Evolutionary conservation across 2,113 vertebrate species (phyloP).

Genomic region (Sterna hirundo): DNA sequence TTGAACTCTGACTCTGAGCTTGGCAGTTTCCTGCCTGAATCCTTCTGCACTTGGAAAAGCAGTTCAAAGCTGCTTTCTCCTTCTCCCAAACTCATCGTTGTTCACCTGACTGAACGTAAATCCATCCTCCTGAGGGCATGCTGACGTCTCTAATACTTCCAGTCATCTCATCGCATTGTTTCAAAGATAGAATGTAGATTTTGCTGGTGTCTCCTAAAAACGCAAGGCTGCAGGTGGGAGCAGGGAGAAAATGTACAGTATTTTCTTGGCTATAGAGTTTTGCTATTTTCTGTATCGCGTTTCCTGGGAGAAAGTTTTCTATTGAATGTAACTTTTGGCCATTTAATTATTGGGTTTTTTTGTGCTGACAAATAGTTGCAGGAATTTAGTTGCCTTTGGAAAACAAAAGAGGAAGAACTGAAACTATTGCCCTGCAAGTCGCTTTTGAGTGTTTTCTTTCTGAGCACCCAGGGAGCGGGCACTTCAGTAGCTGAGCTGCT

Average conservation of each 20-base stretch:
- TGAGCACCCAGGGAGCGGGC: neutral
- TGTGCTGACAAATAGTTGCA: neutral
- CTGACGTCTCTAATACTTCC: neutral
- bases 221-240: neutral
- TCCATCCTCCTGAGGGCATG: neutral
- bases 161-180: neutral
- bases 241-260: neutral
- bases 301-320: slow-evolving; percentile 28
- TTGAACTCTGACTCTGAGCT: slow-evolving; percentile 82
- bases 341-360: neutral
- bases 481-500: neutral
- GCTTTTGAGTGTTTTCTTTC: neutral
- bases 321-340: neutral
- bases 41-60: neutral
- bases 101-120: neutral
- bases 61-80: neutral
- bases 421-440: neutral
- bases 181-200: neutral
- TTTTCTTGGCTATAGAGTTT: slow-evolving; percentile 38
- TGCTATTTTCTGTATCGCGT: slow-evolving; percentile 3
- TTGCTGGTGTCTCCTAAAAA: slow-evolving; percentile 8
- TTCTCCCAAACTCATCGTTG: neutral
- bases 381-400: neutral
- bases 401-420: neutral
- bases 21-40: slow-evolving; percentile 1